These are phyloP conservation scores for Orgyia antiqua DNA, from an alignment of 2,888 invertebrate genomes.

Conservation along the genomic window DNA sequence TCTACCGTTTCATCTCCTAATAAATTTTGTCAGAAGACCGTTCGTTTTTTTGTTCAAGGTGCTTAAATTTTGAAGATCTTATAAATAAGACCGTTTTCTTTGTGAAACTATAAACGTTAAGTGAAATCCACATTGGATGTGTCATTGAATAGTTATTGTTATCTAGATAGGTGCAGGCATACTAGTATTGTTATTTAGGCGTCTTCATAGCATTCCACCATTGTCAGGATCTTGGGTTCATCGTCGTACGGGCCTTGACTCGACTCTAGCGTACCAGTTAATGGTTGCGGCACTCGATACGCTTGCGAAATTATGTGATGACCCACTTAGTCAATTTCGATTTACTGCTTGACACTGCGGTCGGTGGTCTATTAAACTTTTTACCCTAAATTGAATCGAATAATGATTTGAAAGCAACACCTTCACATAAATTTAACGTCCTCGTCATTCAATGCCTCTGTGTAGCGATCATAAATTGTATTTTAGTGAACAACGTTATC, in stretches of 20 bases:
- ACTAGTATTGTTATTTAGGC: too few relatives aligned
- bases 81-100: too few relatives aligned
- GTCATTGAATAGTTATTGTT: too few relatives aligned
- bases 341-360: conserved; percentile 57
- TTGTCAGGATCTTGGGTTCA: conserved; percentile 47
- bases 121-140: too few relatives aligned
- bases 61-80: too few relatives aligned
- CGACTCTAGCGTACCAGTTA: conserved; percentile 65
- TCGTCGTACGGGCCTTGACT: conserved; percentile 61
- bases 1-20: conserved; percentile 1
- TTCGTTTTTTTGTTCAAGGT: too few relatives aligned
- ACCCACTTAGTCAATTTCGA: conserved; percentile 72
- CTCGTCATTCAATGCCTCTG: conserved; percentile 40
- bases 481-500: conserved; percentile 3
- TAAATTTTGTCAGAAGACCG: too few relatives aligned
- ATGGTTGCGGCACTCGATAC: conserved; percentile 73
- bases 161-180: too few relatives aligned
- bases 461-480: too few relatives aligned
- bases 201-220: too few relatives aligned
- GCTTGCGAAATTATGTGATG: conserved; percentile 75
- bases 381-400: conserved; percentile 52
- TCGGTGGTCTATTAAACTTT: conserved; percentile 49
- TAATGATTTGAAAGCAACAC: conserved; percentile 31
- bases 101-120: too few relatives aligned
- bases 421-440: conserved; percentile 32